These are phyloP conservation scores for Bombylius major DNA, from an alignment of 2,888 invertebrate genomes.

Conservation along the genomic window DNA sequence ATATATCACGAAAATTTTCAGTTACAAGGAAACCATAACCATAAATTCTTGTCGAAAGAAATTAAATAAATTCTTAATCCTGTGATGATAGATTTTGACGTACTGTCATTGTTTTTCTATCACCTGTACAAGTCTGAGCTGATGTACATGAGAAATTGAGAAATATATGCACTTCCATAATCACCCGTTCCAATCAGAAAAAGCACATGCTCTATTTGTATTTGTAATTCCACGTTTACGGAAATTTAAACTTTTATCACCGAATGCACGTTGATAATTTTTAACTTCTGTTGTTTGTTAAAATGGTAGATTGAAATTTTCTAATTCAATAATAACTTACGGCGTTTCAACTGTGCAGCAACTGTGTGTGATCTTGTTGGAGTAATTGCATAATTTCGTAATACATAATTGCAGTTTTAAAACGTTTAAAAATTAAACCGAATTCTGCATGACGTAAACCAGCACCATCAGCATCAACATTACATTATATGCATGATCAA, in stretches of 20 bases:
- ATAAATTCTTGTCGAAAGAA: slow-evolving; percentile 98
- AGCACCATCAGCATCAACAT: slow-evolving; percentile 96
- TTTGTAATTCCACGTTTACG: slow-evolving; percentile 98
- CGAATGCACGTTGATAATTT: slow-evolving; percentile 98
- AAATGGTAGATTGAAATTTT: slow-evolving; percentile 96
- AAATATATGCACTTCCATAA: slow-evolving; percentile 80
- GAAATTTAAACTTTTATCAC: slow-evolving; percentile 92
- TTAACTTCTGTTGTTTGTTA: slow-evolving; percentile 90
- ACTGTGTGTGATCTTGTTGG: slow-evolving; percentile 98
- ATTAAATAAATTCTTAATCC: slow-evolving; percentile 98
- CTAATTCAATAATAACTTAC: slow-evolving; percentile 81
- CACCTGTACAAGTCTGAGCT: slow-evolving; percentile 97
- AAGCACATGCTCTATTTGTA: slow-evolving; percentile 90
- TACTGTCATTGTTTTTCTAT: slow-evolving; percentile 91
- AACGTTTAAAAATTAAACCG: slow-evolving; percentile 90
- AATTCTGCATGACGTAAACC: slow-evolving; percentile 95
- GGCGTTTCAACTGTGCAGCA: slow-evolving; percentile 95
- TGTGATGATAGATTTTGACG: slow-evolving; percentile 88
- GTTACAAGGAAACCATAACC: slow-evolving; percentile 98
- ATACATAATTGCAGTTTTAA: slow-evolving; percentile 93
- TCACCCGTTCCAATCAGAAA: slow-evolving; percentile 90
- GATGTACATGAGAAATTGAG: slow-evolving; percentile 99
- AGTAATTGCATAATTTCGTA: slow-evolving; percentile 95
- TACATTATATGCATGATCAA: slow-evolving; percentile 95
- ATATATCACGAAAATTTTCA: slow-evolving; percentile 94